These are phyloP conservation scores for Leptura quadrifasciata DNA, from an alignment of 2,888 invertebrate genomes.

Conservation along the genomic window DNA sequence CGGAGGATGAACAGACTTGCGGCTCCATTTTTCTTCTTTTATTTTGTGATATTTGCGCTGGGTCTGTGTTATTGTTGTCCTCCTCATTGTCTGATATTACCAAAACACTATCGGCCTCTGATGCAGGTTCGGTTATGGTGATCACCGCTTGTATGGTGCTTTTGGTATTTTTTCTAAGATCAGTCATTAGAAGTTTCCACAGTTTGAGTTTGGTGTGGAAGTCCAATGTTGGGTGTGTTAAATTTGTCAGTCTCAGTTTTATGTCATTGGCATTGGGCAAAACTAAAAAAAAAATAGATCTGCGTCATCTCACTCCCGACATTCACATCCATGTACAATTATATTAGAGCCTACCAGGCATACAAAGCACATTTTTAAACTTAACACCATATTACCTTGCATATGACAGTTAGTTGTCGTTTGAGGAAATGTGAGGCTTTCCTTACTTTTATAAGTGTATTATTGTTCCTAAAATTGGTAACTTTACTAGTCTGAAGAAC, in stretches of 20 bases:
- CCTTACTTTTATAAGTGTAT: too few species aligned
- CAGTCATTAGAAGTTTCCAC: constrained; percentile 52
- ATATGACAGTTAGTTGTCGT: too few species aligned
- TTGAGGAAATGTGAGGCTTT: too few species aligned
- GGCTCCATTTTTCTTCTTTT: constrained; percentile 34
- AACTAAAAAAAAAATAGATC: constrained; percentile 44
- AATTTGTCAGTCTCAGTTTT: constrained; percentile 42
- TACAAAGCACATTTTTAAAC: too few species aligned
- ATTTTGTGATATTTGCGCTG: constrained; percentile 6
- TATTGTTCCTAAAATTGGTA: too few species aligned
- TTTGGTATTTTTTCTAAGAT: constrained; percentile 43
- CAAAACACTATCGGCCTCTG: constrained; percentile 44
- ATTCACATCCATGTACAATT: too few species aligned
- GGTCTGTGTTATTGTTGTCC: constrained; percentile 17
- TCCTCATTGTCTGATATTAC: constrained; percentile 50
- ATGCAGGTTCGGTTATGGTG: constrained; percentile 38
- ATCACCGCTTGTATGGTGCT: constrained; percentile 34
- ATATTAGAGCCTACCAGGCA: too few species aligned
- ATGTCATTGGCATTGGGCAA: constrained; percentile 46
- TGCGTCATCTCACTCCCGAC: too few species aligned
- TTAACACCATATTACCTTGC: too few species aligned
- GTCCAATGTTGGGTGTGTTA: constrained; percentile 49
- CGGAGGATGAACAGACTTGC: constrained; percentile 23
- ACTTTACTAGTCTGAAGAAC: too few species aligned
- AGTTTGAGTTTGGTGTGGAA: constrained; percentile 53